phyloP scores from a whole-genome alignment of 2,797 vertebrate genomes.

The Loris lydekkerianus region DNA sequence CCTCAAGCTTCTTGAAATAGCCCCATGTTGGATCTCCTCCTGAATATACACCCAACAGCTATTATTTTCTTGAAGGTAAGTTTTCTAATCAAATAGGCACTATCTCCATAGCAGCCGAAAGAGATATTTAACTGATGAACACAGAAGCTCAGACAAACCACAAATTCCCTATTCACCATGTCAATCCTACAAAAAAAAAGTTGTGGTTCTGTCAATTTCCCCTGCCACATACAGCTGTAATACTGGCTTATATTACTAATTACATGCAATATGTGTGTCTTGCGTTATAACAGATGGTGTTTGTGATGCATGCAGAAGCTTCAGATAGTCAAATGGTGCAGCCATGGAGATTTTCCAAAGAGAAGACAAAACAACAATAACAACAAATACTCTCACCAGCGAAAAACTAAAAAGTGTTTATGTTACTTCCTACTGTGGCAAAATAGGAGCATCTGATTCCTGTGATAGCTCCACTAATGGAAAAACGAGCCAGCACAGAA shows the following conservation, averaged over 20 bases:
- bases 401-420: slow-evolving; percentile 83
- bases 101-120: slow-evolving; percentile 75
- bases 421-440: slow-evolving; percentile 77
- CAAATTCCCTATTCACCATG: slow-evolving; percentile 74
- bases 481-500: neutral
- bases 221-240: slow-evolving; percentile 82
- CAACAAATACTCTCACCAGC: slow-evolving; percentile 75
- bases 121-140: slow-evolving; percentile 79
- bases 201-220: slow-evolving; percentile 82
- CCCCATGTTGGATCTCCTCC: neutral
- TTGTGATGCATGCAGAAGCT: slow-evolving; percentile 84
- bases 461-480: neutral
- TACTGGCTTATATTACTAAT: slow-evolving; percentile 85
- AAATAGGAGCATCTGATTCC: slow-evolving; percentile 38
- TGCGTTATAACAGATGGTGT: slow-evolving; percentile 87
- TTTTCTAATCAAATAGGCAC: slow-evolving; percentile 49
- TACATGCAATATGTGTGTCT: slow-evolving; percentile 78
- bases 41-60: neutral
- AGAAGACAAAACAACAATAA: slow-evolving; percentile 79
- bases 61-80: slow-evolving; percentile 55
- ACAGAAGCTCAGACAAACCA: slow-evolving; percentile 82
- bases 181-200: slow-evolving; percentile 84
- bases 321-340: slow-evolving; percentile 86
- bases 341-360: slow-evolving; percentile 83
- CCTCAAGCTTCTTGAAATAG: slow-evolving; percentile 9